Conservation (phyloP, 1,140 invertebrate genomes). For the Drosophila chauvacae region DNA sequence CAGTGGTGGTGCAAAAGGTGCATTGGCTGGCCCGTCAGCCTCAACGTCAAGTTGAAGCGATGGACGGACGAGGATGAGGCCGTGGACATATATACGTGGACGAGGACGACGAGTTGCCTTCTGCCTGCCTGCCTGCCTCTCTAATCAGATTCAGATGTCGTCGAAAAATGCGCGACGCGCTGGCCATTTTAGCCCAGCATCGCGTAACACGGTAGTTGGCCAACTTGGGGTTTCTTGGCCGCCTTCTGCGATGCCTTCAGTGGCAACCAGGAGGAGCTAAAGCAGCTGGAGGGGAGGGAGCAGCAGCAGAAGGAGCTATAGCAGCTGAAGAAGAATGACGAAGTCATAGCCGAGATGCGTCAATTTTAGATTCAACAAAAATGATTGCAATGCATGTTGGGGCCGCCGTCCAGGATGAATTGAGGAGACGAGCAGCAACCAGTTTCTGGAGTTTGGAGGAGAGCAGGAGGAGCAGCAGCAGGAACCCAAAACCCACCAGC, state of each 20-base stretch:
- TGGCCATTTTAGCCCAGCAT: constrained; percentile 72
- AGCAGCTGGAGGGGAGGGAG: background rate
- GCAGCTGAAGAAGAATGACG: constrained; percentile 67
- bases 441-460: constrained; percentile 7
- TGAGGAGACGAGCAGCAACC: constrained; percentile 35
- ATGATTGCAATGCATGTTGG: constrained; percentile 82
- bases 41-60: constrained; percentile 62
- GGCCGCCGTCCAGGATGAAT: constrained; percentile 52
- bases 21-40: constrained; percentile 57
- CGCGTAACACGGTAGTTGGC: constrained; percentile 79
- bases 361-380: constrained; percentile 83
- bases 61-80: constrained; percentile 47
- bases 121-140: constrained; percentile 55
- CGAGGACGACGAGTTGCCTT: constrained; percentile 35
- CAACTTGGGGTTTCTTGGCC: constrained; percentile 25
- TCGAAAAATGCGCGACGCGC: constrained; percentile 82
- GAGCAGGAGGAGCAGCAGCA: constrained; percentile 13
- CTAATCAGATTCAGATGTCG: constrained; percentile 83
- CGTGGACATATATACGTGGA: constrained; percentile 20
- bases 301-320: constrained; percentile 5
- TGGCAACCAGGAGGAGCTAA: constrained; percentile 18
- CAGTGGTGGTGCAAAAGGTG: constrained; percentile 44
- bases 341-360: constrained; percentile 82
- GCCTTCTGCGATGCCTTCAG: constrained; percentile 20
- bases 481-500: constrained; percentile 19